A percentile compares a stretch with the other conserved stretches of the same genome.
Evolutionary conservation across 2,797 vertebrate species (phyloP).

Genomic region (Nasua narica): DNA sequence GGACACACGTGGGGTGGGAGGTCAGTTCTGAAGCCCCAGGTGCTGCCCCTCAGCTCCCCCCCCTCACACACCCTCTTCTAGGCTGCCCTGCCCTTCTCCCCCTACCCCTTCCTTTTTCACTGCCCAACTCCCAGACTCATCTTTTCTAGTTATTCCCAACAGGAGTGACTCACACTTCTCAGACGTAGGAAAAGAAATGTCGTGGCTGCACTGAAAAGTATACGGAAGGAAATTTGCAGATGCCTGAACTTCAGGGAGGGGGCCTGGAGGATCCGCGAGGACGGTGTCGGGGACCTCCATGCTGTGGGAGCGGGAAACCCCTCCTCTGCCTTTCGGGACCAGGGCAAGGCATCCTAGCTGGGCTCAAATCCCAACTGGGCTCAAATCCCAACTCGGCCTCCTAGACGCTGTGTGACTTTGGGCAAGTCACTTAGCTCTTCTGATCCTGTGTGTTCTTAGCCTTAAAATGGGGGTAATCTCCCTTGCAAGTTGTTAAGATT

Average conservation of each 20-base stretch:
- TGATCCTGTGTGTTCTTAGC: not conserved
- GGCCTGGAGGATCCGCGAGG: not conserved
- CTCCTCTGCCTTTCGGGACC: rapidly evolving
- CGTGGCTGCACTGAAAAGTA: not conserved
- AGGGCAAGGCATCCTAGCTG: not conserved
- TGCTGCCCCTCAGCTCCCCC: not conserved
- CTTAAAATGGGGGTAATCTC: not conserved
- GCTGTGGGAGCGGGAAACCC: rapidly evolving
- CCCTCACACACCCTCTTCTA: no score
- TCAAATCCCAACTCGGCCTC: not conserved
- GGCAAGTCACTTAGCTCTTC: not conserved
- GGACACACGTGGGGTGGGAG: not conserved
- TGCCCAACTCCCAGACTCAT: not conserved
- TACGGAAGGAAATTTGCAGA: not conserved
- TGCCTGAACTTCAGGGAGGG: not conserved
- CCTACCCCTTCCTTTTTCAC: not conserved
- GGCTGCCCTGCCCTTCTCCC: no score
- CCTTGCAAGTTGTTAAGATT: not conserved
- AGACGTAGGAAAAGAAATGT: not conserved
- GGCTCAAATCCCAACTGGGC: not conserved
- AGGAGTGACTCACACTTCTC: not conserved
- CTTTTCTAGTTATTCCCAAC: not conserved
- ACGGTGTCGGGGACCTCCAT: rapidly evolving
- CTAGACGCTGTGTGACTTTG: not conserved
- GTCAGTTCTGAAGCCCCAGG: not conserved